phyloP scores from a whole-genome alignment of 2,888 invertebrate species.

The Yponomeuta plumbellus region DNA sequence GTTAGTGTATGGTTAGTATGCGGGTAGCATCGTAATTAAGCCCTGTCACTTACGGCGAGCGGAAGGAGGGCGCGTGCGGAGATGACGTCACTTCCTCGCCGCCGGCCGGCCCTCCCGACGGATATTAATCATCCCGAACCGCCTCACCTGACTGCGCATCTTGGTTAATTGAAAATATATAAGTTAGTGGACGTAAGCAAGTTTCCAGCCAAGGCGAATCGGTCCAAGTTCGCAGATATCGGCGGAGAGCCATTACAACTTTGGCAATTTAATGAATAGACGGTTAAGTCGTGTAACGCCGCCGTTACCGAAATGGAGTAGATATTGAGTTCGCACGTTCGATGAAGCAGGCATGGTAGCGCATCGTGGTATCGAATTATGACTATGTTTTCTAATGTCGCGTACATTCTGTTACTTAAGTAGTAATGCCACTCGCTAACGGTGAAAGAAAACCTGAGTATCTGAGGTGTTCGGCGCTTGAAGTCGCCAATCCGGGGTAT shows the following conservation, averaged over 20 bases:
- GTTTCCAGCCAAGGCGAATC: conserved; percentile 1
- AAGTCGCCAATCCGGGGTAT: too few species aligned
- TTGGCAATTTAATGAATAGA: conserved; percentile 12
- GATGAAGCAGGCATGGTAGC: not conserved
- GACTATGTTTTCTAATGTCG: too few species aligned
- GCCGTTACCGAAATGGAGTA: not conserved
- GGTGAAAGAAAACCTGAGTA: too few species aligned
- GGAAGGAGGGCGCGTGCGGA: conserved; percentile 61
- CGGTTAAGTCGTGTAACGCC: conserved; percentile 4
- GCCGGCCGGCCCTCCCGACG: conserved; percentile 62
- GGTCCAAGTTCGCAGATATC: conserved; percentile 1
- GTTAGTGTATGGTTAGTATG: not conserved
- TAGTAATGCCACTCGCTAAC: too few species aligned
- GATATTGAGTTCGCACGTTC: not conserved
- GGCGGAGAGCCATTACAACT: not conserved
- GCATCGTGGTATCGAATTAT: too few species aligned
- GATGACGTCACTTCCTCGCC: conserved; percentile 60
- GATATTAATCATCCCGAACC: conserved; percentile 69
- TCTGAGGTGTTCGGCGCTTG: too few species aligned
- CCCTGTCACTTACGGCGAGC: conserved; percentile 28
- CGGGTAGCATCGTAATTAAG: not conserved
- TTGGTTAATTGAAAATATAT: conserved; percentile 50
- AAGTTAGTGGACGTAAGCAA: conserved; percentile 18
- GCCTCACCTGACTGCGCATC: conserved; percentile 31
- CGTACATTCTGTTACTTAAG: too few species aligned